These are phyloP conservation scores for Labeo rohita DNA, from an alignment of 2,113 vertebrate species.

Conservation along the genomic window DNA sequence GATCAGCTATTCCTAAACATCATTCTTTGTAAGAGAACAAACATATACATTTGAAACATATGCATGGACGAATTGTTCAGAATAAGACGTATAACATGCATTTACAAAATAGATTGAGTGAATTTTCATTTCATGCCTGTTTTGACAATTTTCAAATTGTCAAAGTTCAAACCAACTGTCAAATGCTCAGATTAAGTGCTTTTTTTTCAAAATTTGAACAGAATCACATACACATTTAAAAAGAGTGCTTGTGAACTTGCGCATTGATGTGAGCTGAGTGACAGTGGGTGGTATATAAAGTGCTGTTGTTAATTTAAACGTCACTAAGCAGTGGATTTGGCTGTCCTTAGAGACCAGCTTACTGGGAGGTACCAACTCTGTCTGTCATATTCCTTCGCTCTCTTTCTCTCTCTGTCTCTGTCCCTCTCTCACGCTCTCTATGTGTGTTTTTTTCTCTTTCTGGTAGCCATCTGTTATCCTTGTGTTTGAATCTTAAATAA, in stretches of 20 bases:
- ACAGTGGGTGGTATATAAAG: slow-evolving; percentile 40
- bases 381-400: slow-evolving; percentile 34
- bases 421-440: slow-evolving; percentile 8
- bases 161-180: not conserved
- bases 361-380: slow-evolving; percentile 31
- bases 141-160: not conserved
- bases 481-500: slow-evolving; percentile 53
- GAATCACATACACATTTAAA: not conserved
- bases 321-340: slow-evolving; percentile 51
- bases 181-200: not conserved
- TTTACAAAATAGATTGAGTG: not conserved
- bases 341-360: slow-evolving; percentile 38
- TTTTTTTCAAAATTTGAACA: slow-evolving; percentile 3
- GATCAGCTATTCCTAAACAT: not conserved
- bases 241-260: not conserved
- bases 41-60: not conserved
- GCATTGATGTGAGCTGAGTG: slow-evolving; percentile 7
- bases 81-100: not conserved
- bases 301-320: slow-evolving; percentile 51
- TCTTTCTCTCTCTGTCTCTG: slow-evolving; percentile 12
- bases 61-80: not conserved
- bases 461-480: slow-evolving; percentile 58
- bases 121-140: not conserved
- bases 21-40: not conserved
- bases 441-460: slow-evolving; percentile 17